Evolutionary conservation across 2,888 invertebrate genomes (phyloP).

Genomic region (Xylota sylvarum): DNA sequence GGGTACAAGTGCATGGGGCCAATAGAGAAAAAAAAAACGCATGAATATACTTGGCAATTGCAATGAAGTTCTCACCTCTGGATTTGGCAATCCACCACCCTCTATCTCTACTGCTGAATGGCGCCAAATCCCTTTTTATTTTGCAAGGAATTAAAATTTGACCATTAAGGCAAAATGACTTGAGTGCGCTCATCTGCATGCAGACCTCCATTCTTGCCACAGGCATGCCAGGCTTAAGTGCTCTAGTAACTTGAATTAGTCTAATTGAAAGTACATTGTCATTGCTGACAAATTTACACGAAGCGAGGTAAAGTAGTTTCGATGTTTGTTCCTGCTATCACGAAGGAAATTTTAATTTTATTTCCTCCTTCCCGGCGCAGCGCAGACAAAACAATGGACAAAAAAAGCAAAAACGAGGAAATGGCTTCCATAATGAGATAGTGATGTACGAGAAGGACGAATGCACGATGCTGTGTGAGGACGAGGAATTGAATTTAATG

Average conservation of each 20-base stretch:
- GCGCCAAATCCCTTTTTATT: slow-evolving; percentile 31
- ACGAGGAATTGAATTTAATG: slow-evolving; percentile 54
- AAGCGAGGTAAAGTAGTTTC: slow-evolving; percentile 56
- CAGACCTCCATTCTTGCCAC: slow-evolving; percentile 15
- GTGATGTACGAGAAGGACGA: slow-evolving; percentile 42
- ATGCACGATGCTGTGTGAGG: slow-evolving; percentile 50
- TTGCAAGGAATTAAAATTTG: slow-evolving; percentile 20
- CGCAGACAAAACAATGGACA: slow-evolving; percentile 59
- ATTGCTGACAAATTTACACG: slow-evolving; percentile 63
- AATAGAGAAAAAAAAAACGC: slow-evolving; percentile 18
- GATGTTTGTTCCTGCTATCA: slow-evolving; percentile 60
- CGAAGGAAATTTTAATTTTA: slow-evolving; percentile 66
- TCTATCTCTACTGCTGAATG: not conserved
- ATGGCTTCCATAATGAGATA: slow-evolving; percentile 64
- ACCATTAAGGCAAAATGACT: slow-evolving; percentile 21
- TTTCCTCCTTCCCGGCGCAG: slow-evolving; percentile 64
- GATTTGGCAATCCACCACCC: slow-evolving; percentile 3
- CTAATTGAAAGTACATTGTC: slow-evolving; percentile 74
- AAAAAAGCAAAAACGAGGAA: slow-evolving; percentile 9
- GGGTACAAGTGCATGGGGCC: slow-evolving; percentile 48
- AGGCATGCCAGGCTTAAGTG: slow-evolving; percentile 33
- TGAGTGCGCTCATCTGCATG: slow-evolving; percentile 10
- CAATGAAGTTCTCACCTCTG: slow-evolving; percentile 50
- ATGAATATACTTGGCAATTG: slow-evolving; percentile 51
- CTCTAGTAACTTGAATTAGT: slow-evolving; percentile 55